Conservation (phyloP, 2,113 vertebrate genomes). For the Saguinus midas region DNA sequence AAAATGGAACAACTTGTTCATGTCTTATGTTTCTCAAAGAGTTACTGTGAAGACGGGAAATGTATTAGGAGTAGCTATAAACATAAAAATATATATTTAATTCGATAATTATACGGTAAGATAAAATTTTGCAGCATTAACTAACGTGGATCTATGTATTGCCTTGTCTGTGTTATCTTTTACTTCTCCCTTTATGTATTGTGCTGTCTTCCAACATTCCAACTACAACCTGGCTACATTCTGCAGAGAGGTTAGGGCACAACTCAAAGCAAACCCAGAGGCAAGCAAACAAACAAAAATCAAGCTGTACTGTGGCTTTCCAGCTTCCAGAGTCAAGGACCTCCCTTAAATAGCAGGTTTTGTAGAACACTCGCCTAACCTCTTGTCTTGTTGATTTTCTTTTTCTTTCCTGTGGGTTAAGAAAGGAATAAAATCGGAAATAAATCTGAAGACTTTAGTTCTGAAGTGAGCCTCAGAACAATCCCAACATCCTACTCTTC, state of each 20-base stretch:
- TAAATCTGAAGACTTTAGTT: neutral
- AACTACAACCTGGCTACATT: neutral
- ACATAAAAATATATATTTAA: neutral
- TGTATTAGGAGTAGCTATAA: neutral
- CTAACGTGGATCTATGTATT: neutral
- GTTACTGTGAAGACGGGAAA: neutral
- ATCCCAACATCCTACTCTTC: accelerated
- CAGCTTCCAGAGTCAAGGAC: neutral
- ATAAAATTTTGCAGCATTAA: neutral
- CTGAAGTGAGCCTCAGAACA: neutral
- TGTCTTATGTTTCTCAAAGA: no score
- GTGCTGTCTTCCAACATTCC: neutral
- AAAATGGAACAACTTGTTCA: neutral
- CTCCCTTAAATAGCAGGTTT: neutral
- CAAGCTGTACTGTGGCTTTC: neutral
- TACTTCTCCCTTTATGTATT: neutral
- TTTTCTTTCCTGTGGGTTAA: neutral
- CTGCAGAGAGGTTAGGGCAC: no score
- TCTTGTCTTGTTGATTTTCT: neutral
- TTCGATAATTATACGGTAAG: neutral
- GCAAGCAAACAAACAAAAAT: neutral
- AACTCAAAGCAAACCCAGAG: neutral
- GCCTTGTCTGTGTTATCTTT: neutral
- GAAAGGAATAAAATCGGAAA: neutral
- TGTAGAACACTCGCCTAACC: neutral